A percentile compares a stretch with the other conserved stretches of the same genome.
phyloP scores from a whole-genome alignment of 2,888 invertebrate genomes.

The Dendrolimus pini region DNA sequence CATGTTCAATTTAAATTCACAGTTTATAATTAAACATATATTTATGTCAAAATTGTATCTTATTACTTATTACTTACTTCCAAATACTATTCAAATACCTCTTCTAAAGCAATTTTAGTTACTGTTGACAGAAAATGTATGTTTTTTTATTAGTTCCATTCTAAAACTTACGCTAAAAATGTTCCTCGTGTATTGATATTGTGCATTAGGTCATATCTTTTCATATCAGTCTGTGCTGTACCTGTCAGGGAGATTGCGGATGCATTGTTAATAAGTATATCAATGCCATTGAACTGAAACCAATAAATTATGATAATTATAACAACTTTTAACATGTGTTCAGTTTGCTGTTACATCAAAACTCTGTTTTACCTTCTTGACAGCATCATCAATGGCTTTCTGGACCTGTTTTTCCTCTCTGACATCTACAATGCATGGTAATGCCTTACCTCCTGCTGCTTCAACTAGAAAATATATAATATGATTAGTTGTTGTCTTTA shows the following conservation, averaged over 20 bases:
- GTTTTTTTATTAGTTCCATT: too few relatives aligned
- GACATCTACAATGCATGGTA: constrained; percentile 93
- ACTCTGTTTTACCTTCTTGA: constrained; percentile 71
- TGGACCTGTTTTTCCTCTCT: constrained; percentile 86
- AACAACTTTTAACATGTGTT: neutral
- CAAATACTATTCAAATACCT: too few relatives aligned
- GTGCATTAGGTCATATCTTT: constrained; percentile 97
- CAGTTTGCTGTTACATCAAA: too few relatives aligned
- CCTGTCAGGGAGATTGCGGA: constrained; percentile 93
- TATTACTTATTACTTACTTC: too few relatives aligned
- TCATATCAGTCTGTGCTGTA: constrained; percentile 93
- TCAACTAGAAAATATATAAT: constrained; percentile 78
- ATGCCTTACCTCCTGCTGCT: constrained; percentile 88
- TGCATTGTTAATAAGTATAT: constrained; percentile 96
- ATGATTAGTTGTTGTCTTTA: neutral
- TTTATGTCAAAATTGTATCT: too few relatives aligned
- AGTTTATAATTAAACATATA: too few relatives aligned
- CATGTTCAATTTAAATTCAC: too few relatives aligned
- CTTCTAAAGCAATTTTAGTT: too few relatives aligned
- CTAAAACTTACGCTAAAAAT: constrained; percentile 87
- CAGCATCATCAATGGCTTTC: constrained; percentile 83
- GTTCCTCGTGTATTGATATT: constrained; percentile 96
- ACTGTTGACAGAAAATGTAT: too few relatives aligned
- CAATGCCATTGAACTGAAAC: constrained; percentile 93
- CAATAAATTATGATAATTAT: neutral